Evolutionary conservation across 2,888 invertebrate species (phyloP).

Genomic region (Himalopsyche tibetana): DNA sequence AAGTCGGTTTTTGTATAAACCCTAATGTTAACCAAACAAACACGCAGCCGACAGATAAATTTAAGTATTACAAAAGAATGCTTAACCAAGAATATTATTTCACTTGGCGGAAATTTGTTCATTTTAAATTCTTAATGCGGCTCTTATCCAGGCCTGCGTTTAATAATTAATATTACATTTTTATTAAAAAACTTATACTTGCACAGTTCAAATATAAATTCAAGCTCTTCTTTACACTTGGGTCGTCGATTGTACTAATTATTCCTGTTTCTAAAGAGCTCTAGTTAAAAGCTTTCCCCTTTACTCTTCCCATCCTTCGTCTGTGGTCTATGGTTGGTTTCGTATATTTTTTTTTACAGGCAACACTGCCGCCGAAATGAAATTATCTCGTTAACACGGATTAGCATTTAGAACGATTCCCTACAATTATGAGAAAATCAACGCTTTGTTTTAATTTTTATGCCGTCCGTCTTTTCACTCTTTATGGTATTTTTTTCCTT

Average conservation of each 20-base stretch:
- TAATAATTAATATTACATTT: too few species aligned
- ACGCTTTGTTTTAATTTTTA: constrained; percentile 28
- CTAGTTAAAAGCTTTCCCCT: background rate
- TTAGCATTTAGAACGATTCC: constrained; percentile 63
- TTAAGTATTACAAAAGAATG: too few species aligned
- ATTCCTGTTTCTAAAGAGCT: constrained; percentile 4
- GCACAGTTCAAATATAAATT: too few species aligned
- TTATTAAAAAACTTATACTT: too few species aligned
- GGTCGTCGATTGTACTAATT: background rate
- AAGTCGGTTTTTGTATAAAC: too few species aligned
- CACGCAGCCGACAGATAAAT: too few species aligned
- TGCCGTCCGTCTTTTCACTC: constrained; percentile 22
- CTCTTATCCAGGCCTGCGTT: too few species aligned
- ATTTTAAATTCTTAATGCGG: too few species aligned
- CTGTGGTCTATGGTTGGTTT: background rate
- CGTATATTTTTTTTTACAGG: constrained; percentile 43
- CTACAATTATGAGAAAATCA: constrained; percentile 56
- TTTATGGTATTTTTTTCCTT: background rate
- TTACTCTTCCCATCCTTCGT: background rate
- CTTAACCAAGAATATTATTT: too few species aligned
- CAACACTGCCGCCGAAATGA: constrained; percentile 50
- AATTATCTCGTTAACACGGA: constrained; percentile 58
- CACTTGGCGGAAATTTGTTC: too few species aligned
- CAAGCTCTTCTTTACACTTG: too few species aligned
- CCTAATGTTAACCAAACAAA: too few species aligned